Evolutionary conservation across 1,140 invertebrate species (phyloP), one percentile per base, ranked within the genome.

Genomic region (Microplitis mediator): DNA sequence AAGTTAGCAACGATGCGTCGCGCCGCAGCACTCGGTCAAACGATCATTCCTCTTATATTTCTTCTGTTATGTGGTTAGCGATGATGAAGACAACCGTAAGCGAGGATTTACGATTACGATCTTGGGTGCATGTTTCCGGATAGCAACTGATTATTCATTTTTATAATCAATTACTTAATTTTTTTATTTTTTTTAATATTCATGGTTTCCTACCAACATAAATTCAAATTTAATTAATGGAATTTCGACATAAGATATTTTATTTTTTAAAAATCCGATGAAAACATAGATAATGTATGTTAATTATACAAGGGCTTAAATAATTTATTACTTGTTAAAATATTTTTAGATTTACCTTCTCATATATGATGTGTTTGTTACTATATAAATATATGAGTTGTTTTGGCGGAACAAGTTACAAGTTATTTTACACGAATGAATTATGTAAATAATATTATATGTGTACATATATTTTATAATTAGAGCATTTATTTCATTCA

Each of bases 1-100:
- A 78, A 76, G 68, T 79, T 76, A 77, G 77, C 51, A 34, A 9
- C 39, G 34, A 13, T 62, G 45, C 45, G 51, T 51, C 65, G 45
- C 50, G 32, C 52, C 36, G 35, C 13, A 34, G 34, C 65, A 67
- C 16, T 51, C 63, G 65, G 50, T 52, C 50, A 67, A 67, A 52
- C 31, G 63, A 65, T 67, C 13, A 8, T n/a, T 52, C 31, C 52
- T 23, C 39, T 45, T 45, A 0, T 45, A 9, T 5, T 45, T 11
- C 39, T 45, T 45, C 39, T 45, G 6, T 11, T 45, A 11, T 45
- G 39, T 45, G 39, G 39, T 45, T 45, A 45, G 39, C 34, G 54
- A 23, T 32, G 45, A 52, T 67, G 50, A 52, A 67, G 16, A 54
- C 50, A 67, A 67, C 50, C 39, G 14, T 67, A 52, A 67, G 65